Evolutionary conservation across 35 echinoderm and acorn worm species (phyloP), one percentile per base, ranked within the genome.

Genomic region (Heliocidaris tuberculata): DNA sequence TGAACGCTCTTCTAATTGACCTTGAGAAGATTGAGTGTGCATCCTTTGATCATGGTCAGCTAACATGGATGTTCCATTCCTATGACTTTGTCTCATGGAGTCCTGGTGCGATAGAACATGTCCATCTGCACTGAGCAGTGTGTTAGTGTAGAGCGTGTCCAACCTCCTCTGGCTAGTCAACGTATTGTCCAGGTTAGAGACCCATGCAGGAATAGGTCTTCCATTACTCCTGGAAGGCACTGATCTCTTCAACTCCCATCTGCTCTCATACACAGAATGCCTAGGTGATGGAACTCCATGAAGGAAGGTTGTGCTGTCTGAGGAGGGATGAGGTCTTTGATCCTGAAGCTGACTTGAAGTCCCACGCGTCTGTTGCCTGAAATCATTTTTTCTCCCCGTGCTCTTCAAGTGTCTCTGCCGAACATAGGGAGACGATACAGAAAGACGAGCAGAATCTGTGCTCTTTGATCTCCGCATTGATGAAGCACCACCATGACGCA

Each of bases 131-230:
- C 1, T 50, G 13, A 93, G 50, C 50, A 93, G 27, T 4, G 91
- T 93, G 48, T 93, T 48, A 6, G 91, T 59, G 50, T 93, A 93
- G 11, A 93, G 91, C n/a, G 91, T 93, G 49, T 32, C 49, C 13
- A 93, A 48, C 13, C 50, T 93, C n/a, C 56, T 93, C 91, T 93
- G 48, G 48, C 48, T 93, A 5, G 30, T 15, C 12, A 56, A 85
- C 13, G 96, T 95, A 17, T 49, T 48, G 65, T 95, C 94, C 15
- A 97, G 94, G 88, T 97, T 92, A 48, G 95, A 47, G 13, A 97
- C 91, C 96, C 96, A 97, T 90, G 88, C 95, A 4, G 96, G 96
- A 24, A 95, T 78, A 48, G 49, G 86, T 59, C 94, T 88, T 93
- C 91, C 48, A 48, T 48, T n/a, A 59, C 48, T 59, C 48, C 91